Evolutionary conservation across 2,888 invertebrate genomes (phyloP), one percentile per base, ranked within the genome.

Genomic region (Cephus pulcher): DNA sequence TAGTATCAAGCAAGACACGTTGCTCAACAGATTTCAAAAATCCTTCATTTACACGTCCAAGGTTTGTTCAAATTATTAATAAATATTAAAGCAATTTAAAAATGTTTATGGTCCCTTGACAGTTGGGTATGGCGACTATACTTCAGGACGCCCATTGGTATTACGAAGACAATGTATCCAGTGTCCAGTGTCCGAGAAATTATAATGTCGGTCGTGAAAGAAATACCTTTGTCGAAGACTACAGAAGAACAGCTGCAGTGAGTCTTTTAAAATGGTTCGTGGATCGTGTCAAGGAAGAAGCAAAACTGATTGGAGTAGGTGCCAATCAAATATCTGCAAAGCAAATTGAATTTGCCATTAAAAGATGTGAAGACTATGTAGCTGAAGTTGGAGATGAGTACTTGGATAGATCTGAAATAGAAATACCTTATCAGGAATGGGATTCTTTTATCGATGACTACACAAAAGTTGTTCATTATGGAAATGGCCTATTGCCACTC

Each of bases 191-290:
- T 86, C 96, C 96, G 0, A 93, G 96, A 9, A 95, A 95, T 69
- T 95, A 95, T 86, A 93, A 93, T 82, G 92, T 94, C 75, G 91
- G 90, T 40, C 78, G 78, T 12, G 93, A 93, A 82, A 87, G 86
- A 12, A 93, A 93, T n/a, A 95, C 95, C 85, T 95, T 95, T 86
- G 89, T 93, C 78, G 93, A 93, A 83, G 96, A 97, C 89, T 97
- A 94, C 89, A 94, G 95, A 88, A 92, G 95, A 76, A 96, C 96
- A 1, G 95, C 96, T 12, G 96, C 96, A 85, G 94, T 96, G 78
- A 95, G 95, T 81, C 91, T 97, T 76, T 89, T 97, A 37, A 95
- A 95, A 87, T 95, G 93, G 92, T 90, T 94, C n/a, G 89, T 92
- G 0, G 82, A 83, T 35, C 84, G 86, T 83, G 1, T 84, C 82